Conservation (phyloP, 2,113 vertebrate species). For the Platanista minor region DNA sequence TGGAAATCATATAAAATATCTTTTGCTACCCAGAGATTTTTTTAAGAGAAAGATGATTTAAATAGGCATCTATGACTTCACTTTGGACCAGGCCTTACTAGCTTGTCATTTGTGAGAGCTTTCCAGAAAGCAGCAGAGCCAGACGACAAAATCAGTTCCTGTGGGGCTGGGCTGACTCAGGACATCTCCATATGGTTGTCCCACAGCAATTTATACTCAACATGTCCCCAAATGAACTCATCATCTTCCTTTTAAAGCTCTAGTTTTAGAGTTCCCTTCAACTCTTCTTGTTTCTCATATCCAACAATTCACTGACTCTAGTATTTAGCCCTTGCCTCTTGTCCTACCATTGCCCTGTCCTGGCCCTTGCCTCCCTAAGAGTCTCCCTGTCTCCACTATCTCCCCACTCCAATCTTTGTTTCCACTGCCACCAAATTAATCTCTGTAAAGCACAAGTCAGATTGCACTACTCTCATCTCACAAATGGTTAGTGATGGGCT, state of each 20-base stretch:
- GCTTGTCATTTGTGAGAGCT: not conserved
- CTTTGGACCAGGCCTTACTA: not conserved
- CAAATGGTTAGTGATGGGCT: not conserved
- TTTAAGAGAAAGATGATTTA: not conserved
- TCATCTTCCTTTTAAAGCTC: not conserved
- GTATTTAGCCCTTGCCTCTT: not conserved
- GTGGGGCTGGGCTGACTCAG: conserved; percentile 11
- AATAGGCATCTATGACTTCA: not conserved
- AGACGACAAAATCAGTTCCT: conserved; percentile 21
- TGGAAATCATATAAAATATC: not conserved
- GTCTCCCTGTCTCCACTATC: not conserved
- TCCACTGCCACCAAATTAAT: not conserved
- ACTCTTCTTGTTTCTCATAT: not conserved
- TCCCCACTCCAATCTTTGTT: not conserved
- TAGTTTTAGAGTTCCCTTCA: not conserved
- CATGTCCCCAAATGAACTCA: conserved; percentile 13
- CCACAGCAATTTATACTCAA: not conserved
- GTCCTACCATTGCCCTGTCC: not conserved
- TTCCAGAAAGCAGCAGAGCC: not conserved
- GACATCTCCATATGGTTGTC: not conserved
- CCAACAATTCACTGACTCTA: not conserved
- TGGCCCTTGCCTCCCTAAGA: not conserved
- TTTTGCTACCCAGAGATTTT: not conserved
- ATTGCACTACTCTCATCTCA: not conserved
- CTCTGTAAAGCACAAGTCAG: not conserved